Evolutionary conservation across 1,140 invertebrate genomes (phyloP).

Genomic region (Orchesella cincta): DNA sequence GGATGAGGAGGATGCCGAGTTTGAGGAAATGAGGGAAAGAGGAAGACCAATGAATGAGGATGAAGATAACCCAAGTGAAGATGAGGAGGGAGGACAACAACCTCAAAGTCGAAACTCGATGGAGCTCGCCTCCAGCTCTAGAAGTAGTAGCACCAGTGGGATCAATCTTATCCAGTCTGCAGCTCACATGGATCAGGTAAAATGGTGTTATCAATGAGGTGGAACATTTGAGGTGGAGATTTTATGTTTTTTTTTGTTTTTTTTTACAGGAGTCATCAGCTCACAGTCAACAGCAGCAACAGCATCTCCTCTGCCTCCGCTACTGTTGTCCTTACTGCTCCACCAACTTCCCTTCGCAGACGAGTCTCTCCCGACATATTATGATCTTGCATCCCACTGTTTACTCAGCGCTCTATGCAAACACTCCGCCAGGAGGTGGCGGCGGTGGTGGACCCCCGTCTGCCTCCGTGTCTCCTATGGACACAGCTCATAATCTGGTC

Average conservation of each 20-base stretch:
- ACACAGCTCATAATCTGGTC: slow-evolving; percentile 52
- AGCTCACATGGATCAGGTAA: slow-evolving; percentile 13
- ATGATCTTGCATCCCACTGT: slow-evolving; percentile 49
- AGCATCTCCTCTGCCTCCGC: slow-evolving; percentile 68
- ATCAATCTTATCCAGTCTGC: slow-evolving; percentile 17
- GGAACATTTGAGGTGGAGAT: too few relatives aligned
- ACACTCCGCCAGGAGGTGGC: slow-evolving; percentile 75
- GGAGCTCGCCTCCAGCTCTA: neutral
- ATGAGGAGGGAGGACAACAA: neutral
- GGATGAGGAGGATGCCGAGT: neutral
- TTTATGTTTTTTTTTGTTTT: slow-evolving; percentile 18
- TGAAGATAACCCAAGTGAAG: neutral
- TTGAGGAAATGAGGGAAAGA: neutral
- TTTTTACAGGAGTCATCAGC: slow-evolving; percentile 27
- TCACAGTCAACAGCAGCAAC: too few relatives aligned
- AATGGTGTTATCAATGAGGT: too few relatives aligned
- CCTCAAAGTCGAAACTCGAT: slow-evolving; percentile 4
- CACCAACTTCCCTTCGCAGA: slow-evolving; percentile 80
- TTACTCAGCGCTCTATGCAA: slow-evolving; percentile 62
- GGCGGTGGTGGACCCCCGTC: slow-evolving; percentile 59
- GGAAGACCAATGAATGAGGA: neutral
- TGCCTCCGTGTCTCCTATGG: slow-evolving; percentile 58
- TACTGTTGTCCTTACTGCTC: slow-evolving; percentile 78
- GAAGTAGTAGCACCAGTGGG: slow-evolving; percentile 17
- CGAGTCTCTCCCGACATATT: slow-evolving; percentile 83